Percentiles rank a stretch among this genome's conserved stretches.
phyloP scores from a whole-genome alignment of 2,797 vertebrate genomes.

The Pelobates cultripes region DNA sequence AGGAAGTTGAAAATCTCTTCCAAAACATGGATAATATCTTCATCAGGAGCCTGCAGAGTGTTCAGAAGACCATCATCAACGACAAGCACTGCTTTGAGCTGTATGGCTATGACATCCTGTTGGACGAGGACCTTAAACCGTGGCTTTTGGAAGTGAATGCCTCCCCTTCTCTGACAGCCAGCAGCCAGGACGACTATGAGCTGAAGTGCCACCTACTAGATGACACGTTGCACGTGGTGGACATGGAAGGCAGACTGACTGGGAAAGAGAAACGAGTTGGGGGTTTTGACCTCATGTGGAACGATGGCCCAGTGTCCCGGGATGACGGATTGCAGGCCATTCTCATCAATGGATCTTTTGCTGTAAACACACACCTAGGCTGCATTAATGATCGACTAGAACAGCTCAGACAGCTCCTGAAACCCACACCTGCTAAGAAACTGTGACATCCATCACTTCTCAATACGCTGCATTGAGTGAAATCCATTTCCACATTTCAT shows the following conservation, averaged over 20 bases:
- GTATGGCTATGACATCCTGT: constrained; percentile 84
- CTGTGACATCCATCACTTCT: background rate
- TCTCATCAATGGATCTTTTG: constrained; percentile 65
- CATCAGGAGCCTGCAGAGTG: constrained; percentile 82
- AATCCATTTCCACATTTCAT: no score
- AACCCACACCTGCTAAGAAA: constrained; percentile 13
- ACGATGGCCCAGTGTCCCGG: constrained; percentile 79
- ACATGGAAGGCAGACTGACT: constrained; percentile 84
- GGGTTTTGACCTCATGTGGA: constrained; percentile 87
- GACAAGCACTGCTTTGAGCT: constrained; percentile 90
- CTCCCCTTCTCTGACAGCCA: constrained; percentile 81
- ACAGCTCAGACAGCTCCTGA: constrained; percentile 75
- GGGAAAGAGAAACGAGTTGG: constrained; percentile 82
- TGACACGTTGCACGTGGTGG: constrained; percentile 81
- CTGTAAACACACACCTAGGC: constrained; percentile 82
- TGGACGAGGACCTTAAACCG: constrained; percentile 82
- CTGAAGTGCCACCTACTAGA: constrained; percentile 81
- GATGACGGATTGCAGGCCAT: constrained; percentile 72
- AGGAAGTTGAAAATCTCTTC: constrained; percentile 72
- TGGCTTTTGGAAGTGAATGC: constrained; percentile 89
- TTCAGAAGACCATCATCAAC: constrained; percentile 87
- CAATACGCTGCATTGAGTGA: no score
- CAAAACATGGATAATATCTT: constrained; percentile 83
- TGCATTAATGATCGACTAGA: constrained; percentile 81
- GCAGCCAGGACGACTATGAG: constrained; percentile 85